A percentile compares a stretch with the other conserved stretches of the same genome.
Evolutionary conservation across 2,888 invertebrate genomes (phyloP).

Genomic region (Dione juno): DNA sequence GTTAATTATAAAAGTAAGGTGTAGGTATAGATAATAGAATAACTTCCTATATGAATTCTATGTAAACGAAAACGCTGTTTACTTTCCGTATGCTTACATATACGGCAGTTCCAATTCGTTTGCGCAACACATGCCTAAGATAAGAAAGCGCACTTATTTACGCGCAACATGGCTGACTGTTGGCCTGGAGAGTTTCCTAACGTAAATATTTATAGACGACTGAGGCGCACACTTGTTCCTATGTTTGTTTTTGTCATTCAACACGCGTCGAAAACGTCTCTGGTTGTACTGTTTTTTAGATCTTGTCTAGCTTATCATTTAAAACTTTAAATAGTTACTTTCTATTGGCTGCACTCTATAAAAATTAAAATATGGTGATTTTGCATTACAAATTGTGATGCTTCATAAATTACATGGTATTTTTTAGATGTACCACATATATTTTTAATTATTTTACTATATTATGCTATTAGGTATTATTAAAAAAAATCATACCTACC

Average conservation of each 20-base stretch:
- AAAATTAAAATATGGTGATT: background rate
- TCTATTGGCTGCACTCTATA: background rate
- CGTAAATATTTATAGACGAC: conserved; percentile 81
- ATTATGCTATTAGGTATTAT: too few species aligned
- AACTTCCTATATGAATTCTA: background rate
- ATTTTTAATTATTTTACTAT: too few species aligned
- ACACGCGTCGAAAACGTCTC: conserved; percentile 59
- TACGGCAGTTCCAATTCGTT: conserved; percentile 54
- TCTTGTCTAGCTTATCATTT: conserved; percentile 22
- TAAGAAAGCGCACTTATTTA: conserved; percentile 80
- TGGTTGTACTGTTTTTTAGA: conserved; percentile 33
- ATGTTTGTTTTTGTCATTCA: conserved; percentile 82
- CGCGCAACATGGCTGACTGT: conserved; percentile 74
- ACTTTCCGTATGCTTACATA: conserved; percentile 24
- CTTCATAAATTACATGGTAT: too few species aligned
- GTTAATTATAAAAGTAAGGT: too few species aligned
- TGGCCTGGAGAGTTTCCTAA: conserved; percentile 80
- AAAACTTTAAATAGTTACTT: background rate
- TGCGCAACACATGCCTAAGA: conserved; percentile 78
- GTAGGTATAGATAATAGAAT: too few species aligned
- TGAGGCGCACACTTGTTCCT: conserved; percentile 74
- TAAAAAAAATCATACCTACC: too few species aligned
- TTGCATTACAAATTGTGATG: too few species aligned
- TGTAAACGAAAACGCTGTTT: background rate
- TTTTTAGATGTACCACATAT: too few species aligned